These are phyloP conservation scores for Zosterops borbonicus DNA, from an alignment of 2,113 vertebrate species.

Conservation along the genomic window DNA sequence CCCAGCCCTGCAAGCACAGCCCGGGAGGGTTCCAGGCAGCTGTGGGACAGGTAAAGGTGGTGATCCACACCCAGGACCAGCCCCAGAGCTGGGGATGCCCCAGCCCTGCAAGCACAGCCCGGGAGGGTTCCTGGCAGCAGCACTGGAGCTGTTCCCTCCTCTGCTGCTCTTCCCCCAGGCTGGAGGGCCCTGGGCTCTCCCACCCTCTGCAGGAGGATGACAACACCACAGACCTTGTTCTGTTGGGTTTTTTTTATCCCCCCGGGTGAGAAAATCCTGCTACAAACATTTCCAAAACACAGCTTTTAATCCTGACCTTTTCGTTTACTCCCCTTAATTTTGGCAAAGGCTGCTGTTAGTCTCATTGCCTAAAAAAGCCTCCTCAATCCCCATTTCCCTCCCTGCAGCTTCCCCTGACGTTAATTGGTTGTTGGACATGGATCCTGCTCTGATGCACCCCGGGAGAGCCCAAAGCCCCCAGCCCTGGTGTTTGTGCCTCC, in stretches of 20 bases:
- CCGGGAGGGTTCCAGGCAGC: no score
- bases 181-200: fast-evolving
- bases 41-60: fast-evolving
- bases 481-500: not conserved
- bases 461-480: not conserved
- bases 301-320: not conserved
- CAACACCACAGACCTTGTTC: not conserved
- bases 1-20: no score
- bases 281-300: not conserved
- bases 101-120: not conserved
- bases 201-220: fast-evolving
- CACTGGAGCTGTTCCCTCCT: not conserved
- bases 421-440: not conserved
- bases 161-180: fast-evolving
- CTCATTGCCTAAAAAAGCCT: not conserved
- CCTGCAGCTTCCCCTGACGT: not conserved
- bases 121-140: not conserved
- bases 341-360: not conserved
- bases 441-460: not conserved
- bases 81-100: no score
- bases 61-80: no score
- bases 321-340: not conserved
- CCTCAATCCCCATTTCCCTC: not conserved
- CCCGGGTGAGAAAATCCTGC: not conserved
- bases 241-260: fast-evolving